Conservation (phyloP, 2,888 invertebrate species). For the Parnassius smintheus region DNA sequence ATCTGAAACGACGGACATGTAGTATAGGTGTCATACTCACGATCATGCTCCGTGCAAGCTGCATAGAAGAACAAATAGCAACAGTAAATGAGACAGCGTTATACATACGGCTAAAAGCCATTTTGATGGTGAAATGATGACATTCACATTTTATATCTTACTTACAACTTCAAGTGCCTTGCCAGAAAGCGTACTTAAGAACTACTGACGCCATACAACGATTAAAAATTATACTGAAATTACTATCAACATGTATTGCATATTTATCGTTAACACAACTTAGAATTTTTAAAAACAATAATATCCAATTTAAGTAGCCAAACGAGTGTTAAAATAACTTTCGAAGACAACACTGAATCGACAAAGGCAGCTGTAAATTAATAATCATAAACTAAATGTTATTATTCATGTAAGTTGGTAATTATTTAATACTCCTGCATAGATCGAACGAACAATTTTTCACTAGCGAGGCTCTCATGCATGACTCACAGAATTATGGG, state of each 20-base stretch:
- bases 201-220: neutral
- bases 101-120: constrained; percentile 54
- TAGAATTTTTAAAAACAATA: constrained; percentile 21
- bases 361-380: constrained; percentile 16
- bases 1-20: constrained; percentile 40
- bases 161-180: constrained; percentile 5
- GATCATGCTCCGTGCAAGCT: constrained; percentile 96
- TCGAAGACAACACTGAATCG: constrained; percentile 35
- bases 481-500: constrained; percentile 49
- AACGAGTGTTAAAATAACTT: constrained; percentile 28
- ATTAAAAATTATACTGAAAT: neutral
- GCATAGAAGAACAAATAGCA: constrained; percentile 84
- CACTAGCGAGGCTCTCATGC: constrained; percentile 57
- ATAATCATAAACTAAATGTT: constrained; percentile 30
- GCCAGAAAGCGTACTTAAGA: constrained; percentile 3
- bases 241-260: neutral
- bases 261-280: neutral
- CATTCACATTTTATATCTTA: constrained; percentile 28
- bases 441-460: constrained; percentile 40
- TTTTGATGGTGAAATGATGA: constrained; percentile 47
- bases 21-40: constrained; percentile 84
- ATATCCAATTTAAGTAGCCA: constrained; percentile 20
- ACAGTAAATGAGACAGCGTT: constrained; percentile 81
- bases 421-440: constrained; percentile 38
- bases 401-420: constrained; percentile 37